Percentiles rank a stretch among this genome's conserved stretches.
phyloP scores from a whole-genome alignment of 2,797 vertebrate species.

The Muscicapa striata region DNA sequence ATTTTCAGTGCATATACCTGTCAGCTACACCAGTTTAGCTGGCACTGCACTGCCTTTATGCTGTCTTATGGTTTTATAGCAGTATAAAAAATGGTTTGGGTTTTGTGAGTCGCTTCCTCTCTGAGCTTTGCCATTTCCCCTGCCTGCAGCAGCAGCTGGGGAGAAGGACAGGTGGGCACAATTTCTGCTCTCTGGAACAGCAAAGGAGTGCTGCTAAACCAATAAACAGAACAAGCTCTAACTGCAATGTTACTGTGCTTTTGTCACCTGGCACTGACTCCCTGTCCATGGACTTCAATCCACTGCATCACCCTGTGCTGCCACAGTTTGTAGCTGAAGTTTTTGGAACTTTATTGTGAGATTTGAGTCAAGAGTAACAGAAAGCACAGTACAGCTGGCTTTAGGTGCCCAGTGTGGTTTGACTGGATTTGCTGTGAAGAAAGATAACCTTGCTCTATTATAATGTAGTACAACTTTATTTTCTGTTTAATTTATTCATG shows the following conservation, averaged over 20 bases:
- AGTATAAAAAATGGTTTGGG: constrained; percentile 23
- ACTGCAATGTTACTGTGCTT: not conserved
- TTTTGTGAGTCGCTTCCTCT: not conserved
- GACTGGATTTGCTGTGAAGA: not conserved
- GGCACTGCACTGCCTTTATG: constrained; percentile 36
- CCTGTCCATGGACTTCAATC: not conserved
- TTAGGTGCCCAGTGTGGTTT: not conserved
- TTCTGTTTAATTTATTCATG: not conserved
- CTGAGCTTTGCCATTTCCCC: constrained; percentile 16
- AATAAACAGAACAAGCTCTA: not conserved
- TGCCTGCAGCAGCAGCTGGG: not conserved
- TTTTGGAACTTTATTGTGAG: not conserved
- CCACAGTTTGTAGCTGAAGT: fast-evolving
- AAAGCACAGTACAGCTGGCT: not conserved
- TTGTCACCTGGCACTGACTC: not conserved
- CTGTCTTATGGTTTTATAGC: constrained; percentile 31
- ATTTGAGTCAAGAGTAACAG: not conserved
- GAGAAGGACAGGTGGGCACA: not conserved
- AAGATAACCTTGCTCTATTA: not conserved
- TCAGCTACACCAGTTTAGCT: constrained; percentile 50
- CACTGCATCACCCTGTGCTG: fast-evolving
- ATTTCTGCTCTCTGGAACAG: not conserved
- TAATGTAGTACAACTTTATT: not conserved
- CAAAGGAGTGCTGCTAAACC: not conserved
- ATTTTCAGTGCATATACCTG: constrained; percentile 65